Evolutionary conservation across 2,888 invertebrate species (phyloP).

Genomic region (Eilema sororculum): DNA sequence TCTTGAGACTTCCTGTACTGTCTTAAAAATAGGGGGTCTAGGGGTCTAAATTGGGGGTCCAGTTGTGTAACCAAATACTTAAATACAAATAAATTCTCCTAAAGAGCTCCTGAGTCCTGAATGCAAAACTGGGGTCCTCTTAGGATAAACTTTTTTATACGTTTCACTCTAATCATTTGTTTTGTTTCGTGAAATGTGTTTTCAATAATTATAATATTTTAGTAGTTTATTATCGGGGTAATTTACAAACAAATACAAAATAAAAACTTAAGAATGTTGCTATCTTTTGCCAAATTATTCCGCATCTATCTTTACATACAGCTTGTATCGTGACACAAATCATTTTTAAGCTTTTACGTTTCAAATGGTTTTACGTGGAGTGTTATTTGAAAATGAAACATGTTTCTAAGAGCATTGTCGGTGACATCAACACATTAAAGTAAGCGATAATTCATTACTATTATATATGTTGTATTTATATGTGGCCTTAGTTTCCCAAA

Average conservation of each 20-base stretch:
- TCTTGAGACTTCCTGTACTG: not conserved
- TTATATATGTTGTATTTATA: conserved; percentile 51
- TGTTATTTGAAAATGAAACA: conserved; percentile 75
- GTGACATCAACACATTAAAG: conserved; percentile 63
- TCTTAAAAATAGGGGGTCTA: not conserved
- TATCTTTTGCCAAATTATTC: not conserved
- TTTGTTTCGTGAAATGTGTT: not conserved
- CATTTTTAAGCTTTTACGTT: conserved; percentile 2
- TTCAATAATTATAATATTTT: not conserved
- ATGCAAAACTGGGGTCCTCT: not conserved
- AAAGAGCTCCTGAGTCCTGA: too few relatives aligned
- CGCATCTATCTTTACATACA: not conserved
- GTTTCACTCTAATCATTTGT: not conserved
- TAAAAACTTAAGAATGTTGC: too few relatives aligned
- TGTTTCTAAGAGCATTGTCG: conserved; percentile 39
- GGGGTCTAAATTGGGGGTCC: not conserved
- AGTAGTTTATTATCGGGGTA: too few relatives aligned
- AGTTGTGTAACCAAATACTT: not conserved
- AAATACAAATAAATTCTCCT: not conserved
- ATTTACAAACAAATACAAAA: too few relatives aligned
- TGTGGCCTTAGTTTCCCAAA: conserved; percentile 42
- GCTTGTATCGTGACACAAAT: not conserved
- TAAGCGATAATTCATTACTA: conserved; percentile 67
- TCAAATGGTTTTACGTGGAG: conserved; percentile 7
- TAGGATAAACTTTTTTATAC: not conserved